Base-by-base conservation (phyloP, 2,113 vertebrate species). In the Hymenochirus boettgeri region DNA sequence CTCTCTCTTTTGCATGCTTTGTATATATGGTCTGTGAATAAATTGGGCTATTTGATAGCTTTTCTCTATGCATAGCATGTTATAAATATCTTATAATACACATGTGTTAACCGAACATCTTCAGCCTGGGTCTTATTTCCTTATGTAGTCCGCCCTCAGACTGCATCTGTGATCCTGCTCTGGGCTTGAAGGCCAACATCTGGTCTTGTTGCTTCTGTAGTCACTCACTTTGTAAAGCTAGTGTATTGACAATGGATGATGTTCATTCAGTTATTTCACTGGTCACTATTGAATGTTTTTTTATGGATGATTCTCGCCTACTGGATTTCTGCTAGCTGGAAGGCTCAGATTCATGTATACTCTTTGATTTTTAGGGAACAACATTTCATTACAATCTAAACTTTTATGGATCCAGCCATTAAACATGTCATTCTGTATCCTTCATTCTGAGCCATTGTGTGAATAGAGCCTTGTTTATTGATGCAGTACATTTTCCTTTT, bases 1-100 rank as follows among this genome's bases (percentile, higher is more conserved):
- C n/a, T 45, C 51, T 63, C 22, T 25, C n/a, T 37, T 42, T 55
- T 64, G 9, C 52, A 55, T 24, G 33, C 39, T 22, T 37, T 58
- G 21, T 57, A 15, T 51, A 31, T 51, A 31, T 45, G 29, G 37
- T 17, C 45, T 48, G 23, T 29, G 23, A 21, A 26, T 22, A 50
- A 26, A 21, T 39, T 42, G 35, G 61, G 61, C 22, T 17, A 54
- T 63, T 25, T 54, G 33, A 54, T 53, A 45, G 50, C 61, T 47
- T 57, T 48, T 25, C 31, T 51, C 27, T 51, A n/a, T 42, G 18
- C 47, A 31, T 56, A 46, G 52, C 26, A 51, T 58, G 31, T 51
- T 35, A 58, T 35, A 39, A 47, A 58, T 51, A 19, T 50, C 25
- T 24, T 21, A 19, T 15, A 19, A 51, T 37, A 22, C 29, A 50